phyloP scores from a whole-genome alignment of 1,140 invertebrate species.

The Physella acuta region DNA sequence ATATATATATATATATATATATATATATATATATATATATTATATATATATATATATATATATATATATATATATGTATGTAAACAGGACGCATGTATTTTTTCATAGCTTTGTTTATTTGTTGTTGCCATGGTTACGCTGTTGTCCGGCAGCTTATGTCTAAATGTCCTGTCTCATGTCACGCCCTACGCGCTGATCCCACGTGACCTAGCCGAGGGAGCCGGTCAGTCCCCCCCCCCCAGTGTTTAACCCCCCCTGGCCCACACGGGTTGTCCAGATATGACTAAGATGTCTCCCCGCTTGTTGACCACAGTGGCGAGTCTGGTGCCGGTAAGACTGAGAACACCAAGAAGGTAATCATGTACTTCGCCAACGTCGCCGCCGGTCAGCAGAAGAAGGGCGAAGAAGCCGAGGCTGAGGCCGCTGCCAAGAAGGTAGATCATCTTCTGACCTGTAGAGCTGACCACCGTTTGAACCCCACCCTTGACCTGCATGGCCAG shows the following conservation, averaged over 20 bases:
- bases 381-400: conserved; percentile 61
- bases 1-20: conserved; percentile 74
- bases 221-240: neutral
- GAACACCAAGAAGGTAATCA: conserved; percentile 99
- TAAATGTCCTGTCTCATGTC: neutral
- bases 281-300: too few species aligned
- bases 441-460: conserved; percentile 3
- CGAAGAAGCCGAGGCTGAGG: conserved; percentile 29
- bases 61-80: neutral
- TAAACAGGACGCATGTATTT: neutral
- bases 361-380: conserved; percentile 94
- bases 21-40: conserved; percentile 66
- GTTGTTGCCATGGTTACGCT: too few species aligned
- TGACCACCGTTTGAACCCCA: neutral
- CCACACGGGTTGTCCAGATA: too few species aligned
- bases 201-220: neutral
- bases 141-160: neutral
- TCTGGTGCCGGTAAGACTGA: conserved; percentile 99
- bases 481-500: neutral
- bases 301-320: conserved; percentile 74
- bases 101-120: too few species aligned
- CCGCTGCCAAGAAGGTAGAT: conserved; percentile 33
- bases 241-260: too few species aligned
- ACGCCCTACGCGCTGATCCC: neutral
- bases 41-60: neutral